Percentiles rank a stretch among this genome's conserved stretches.
Evolutionary conservation across 2,113 vertebrate genomes (phyloP).

Genomic region (Harpagus bidentatus): DNA sequence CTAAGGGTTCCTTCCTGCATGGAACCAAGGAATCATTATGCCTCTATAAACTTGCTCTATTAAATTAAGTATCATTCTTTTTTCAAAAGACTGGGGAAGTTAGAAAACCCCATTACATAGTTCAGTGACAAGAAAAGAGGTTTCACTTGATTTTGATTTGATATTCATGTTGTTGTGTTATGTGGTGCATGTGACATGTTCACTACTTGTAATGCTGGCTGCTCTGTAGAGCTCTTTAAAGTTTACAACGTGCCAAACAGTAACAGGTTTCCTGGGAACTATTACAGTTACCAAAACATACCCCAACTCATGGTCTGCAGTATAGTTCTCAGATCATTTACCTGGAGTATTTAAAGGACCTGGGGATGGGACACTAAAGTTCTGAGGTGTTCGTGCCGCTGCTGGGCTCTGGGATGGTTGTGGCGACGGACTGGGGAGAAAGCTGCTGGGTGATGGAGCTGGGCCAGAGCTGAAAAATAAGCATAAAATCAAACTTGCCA

Average conservation of each 20-base stretch:
- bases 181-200: not conserved
- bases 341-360: slow-evolving; percentile 96
- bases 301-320: not conserved
- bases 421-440: slow-evolving; percentile 95
- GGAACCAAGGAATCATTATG: not conserved
- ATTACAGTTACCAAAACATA: not conserved
- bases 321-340: slow-evolving; percentile 37
- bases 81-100: not conserved
- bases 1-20: not conserved
- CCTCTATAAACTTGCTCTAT: not conserved
- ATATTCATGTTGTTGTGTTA: not conserved
- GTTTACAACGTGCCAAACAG: not conserved
- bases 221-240: not conserved
- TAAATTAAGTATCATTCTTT: not conserved
- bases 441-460: slow-evolving; percentile 91
- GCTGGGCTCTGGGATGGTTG: slow-evolving; percentile 94
- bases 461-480: slow-evolving; percentile 85
- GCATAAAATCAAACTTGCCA: not conserved
- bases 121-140: not conserved
- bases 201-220: not conserved
- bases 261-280: not conserved
- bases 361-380: slow-evolving; percentile 92
- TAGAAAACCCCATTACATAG: not conserved
- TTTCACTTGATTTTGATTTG: not conserved
- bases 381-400: slow-evolving; percentile 89